These are phyloP conservation scores for Phrynosoma blainvillii DNA, from an alignment of 2,113 vertebrate species.

Conservation along the genomic window DNA sequence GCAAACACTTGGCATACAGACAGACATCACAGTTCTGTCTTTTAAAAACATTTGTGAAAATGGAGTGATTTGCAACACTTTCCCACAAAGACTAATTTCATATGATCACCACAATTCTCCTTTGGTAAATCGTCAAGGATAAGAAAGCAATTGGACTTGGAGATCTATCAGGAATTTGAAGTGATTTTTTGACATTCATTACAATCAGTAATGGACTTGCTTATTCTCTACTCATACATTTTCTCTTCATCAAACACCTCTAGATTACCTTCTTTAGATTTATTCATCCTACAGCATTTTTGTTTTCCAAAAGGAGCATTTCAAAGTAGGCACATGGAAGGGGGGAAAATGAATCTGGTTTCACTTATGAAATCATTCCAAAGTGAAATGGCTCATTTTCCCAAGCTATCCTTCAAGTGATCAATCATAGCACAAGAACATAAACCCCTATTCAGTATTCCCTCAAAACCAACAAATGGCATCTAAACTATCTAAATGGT, in stretches of 20 bases:
- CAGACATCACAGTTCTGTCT: neutral
- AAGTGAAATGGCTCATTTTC: slow-evolving; percentile 41
- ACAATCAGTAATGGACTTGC: neutral
- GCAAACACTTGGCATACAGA: neutral
- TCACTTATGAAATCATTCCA: slow-evolving; percentile 42
- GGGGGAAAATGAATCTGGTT: slow-evolving; percentile 15
- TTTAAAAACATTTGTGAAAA: neutral
- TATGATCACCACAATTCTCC: slow-evolving; percentile 14
- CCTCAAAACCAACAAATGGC: slow-evolving; percentile 16
- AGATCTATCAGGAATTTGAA: slow-evolving; percentile 9
- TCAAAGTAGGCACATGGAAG: slow-evolving; percentile 23
- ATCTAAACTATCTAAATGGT: slow-evolving; percentile 29
- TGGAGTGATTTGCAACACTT: neutral
- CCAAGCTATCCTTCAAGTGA: slow-evolving; percentile 41
- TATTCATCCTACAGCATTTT: slow-evolving; percentile 1
- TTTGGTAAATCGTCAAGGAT: slow-evolving; percentile 15
- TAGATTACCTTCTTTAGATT: slow-evolving; percentile 40
- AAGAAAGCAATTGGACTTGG: slow-evolving; percentile 19
- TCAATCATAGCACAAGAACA: slow-evolving; percentile 27
- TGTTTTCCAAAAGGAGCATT: slow-evolving; percentile 27
- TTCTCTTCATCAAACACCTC: neutral
- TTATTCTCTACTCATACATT: slow-evolving; percentile 1
- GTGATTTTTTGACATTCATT: slow-evolving; percentile 36
- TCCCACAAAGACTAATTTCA: slow-evolving; percentile 11
- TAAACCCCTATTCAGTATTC: slow-evolving; percentile 41